Evolutionary conservation across 2,797 vertebrate species (phyloP).

Genomic region (Argentina silus): DNA sequence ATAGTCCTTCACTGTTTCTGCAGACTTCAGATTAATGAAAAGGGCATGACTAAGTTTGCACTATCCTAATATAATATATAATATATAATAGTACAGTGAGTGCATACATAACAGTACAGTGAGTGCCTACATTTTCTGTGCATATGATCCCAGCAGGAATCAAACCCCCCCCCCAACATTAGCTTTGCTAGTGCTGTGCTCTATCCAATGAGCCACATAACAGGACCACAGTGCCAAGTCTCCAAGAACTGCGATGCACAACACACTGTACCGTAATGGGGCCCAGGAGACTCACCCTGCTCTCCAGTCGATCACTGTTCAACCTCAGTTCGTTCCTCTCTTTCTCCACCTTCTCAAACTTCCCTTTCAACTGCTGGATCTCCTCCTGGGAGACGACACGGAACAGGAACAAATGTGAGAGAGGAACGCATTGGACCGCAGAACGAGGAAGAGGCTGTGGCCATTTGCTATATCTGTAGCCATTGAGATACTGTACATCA

Average conservation of each 20-base stretch:
- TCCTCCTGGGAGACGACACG: conserved; percentile 83
- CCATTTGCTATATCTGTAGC: not conserved
- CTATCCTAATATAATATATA: no score
- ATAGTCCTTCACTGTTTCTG: no score
- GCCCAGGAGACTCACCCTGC: conserved; percentile 80
- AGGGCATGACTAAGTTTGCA: not conserved
- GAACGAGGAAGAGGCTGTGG: not conserved
- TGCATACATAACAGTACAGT: no score
- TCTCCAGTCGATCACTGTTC: conserved; percentile 92
- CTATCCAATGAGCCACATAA: no score
- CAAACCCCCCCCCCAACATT: not conserved
- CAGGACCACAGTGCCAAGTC: no score
- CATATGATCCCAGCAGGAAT: no score
- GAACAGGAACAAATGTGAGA: conserved; percentile 5
- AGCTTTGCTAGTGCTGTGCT: no score
- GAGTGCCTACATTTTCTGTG: no score
- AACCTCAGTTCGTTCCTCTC: conserved; percentile 93
- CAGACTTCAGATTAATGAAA: conserved; percentile 29
- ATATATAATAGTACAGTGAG: no score
- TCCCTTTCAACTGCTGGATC: conserved; percentile 89
- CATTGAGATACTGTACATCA: not conserved
- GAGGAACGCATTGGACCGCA: conserved; percentile 9
- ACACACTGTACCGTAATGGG: no score
- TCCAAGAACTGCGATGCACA: not conserved
- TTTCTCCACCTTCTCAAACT: conserved; percentile 93